Percentiles rank a stretch among this genome's conserved stretches.
Conservation (phyloP, 2,888 invertebrate species). For the Cephus nigrinus region DNA sequence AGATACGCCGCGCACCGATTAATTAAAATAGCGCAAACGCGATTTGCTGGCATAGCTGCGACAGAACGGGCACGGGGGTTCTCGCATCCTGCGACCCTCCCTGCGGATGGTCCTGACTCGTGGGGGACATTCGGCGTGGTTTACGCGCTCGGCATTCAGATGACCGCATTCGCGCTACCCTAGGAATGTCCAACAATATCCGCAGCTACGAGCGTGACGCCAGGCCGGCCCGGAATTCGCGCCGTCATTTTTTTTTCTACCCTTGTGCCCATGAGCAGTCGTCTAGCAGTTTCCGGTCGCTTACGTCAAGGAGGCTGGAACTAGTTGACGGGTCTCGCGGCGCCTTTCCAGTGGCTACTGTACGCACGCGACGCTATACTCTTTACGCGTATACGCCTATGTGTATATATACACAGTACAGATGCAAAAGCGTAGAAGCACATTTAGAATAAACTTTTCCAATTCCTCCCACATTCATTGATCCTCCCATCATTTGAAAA, state of each 20-base stretch:
- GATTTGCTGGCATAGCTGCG: constrained; percentile 61
- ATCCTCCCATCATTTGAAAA: not conserved
- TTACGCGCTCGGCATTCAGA: constrained; percentile 64
- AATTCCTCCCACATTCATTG: constrained; percentile 1
- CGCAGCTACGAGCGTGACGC: constrained; percentile 48
- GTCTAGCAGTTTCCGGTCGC: not conserved
- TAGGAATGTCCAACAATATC: constrained; percentile 63
- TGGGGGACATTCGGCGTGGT: constrained; percentile 60
- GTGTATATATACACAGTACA: not conserved
- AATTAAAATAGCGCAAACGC: constrained; percentile 61
- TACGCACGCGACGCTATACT: not conserved
- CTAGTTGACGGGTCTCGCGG: not conserved
- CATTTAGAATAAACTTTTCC: not conserved
- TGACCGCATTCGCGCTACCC: constrained; percentile 62
- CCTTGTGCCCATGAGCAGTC: not conserved
- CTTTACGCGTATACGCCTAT: not conserved
- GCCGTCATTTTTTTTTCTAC: constrained; percentile 18
- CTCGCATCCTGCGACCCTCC: constrained; percentile 25
- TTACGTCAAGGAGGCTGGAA: not conserved
- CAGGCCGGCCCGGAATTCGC: constrained; percentile 40
- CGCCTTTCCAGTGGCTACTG: not conserved
- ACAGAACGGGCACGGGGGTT: constrained; percentile 34
- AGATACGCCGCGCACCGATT: constrained; percentile 45
- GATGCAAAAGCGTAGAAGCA: not conserved
- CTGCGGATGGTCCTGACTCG: constrained; percentile 39